Evolutionary conservation across 92 coral and sea anemone genomes (phyloP), one percentile per base, ranked within the genome.

Genomic region (Meandrina meandrites): DNA sequence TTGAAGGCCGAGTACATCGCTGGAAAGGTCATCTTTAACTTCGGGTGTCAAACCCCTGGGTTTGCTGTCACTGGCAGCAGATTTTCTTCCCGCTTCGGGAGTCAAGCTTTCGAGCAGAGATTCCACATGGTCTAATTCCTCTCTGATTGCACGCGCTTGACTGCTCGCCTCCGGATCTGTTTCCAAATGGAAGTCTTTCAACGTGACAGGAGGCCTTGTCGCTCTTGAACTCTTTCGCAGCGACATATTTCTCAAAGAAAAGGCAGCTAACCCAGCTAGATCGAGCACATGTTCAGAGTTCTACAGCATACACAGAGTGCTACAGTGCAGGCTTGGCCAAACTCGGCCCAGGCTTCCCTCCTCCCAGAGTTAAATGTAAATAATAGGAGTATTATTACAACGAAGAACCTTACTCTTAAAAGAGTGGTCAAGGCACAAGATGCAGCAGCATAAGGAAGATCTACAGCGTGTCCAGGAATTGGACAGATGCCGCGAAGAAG

Each of bases 351-450:
- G 54, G 54, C 54, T 50, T 50, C 54, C 54, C n/a, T n/a, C n/a
- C n/a, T n/a, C n/a, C n/a, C n/a, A n/a, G n/a, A n/a, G n/a, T n/a
- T n/a, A n/a, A n/a, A n/a, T n/a, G n/a, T n/a, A n/a, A n/a, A n/a
- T n/a, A n/a, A n/a, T n/a, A n/a, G n/a, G n/a, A n/a, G n/a, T n/a
- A n/a, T n/a, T n/a, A n/a, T n/a, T n/a, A n/a, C n/a, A n/a, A n/a
- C n/a, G 89, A 57, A 82, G 99, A 84, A 89, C 91, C 28, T 88
- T 97, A 17, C 81, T 97, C 78, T 84, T 95, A 81, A 97, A 97
- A 86, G 97, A 97, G 78, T 97, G 99, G 99, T 95, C 99, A 30
- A 92, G 96, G 57, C 89, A 86, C 89, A 95, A 96, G 88, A 97
- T 95, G 93, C 89, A 92, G 82, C 98, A 97, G 78, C 99, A 97